Evolutionary conservation across 1,140 invertebrate genomes (phyloP), one percentile per base, ranked within the genome.

Genomic region (Tachypleus tridentatus): DNA sequence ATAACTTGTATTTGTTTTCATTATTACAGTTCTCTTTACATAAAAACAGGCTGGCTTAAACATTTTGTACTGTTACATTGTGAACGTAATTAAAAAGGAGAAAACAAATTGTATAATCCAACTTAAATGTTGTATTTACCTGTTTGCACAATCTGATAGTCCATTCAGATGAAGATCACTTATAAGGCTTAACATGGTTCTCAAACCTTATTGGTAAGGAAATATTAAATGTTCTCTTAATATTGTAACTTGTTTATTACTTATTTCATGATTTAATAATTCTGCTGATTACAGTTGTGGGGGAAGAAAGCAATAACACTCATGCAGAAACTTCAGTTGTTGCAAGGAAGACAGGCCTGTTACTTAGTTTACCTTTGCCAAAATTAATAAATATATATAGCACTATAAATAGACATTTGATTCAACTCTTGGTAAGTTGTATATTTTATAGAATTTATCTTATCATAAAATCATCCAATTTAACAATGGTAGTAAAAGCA

Each of bases 321-420:
- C 57, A 57, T 57, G 49, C 29, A 29, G 62, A 74, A 69, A 73
- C 71, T 74, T 64, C 67, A 68, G 8, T 66, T 76, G 63, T 71
- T 80, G 61, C 81, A 82, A n/a, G 76, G 77, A 60, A 75, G 82
- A 64, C 79, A 82, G 49, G 79, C 79, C 64, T 75, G 79, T 73
- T 76, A 76, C 58, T 72, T 83, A 49, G 77, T 78, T 29, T 57
- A 10, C 47, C 56, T 29, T 57, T 10, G 47, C 29, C 29, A 57
- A 57, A 57, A 57, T 57, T 57, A 57, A 57, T 11, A 72, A 74
- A 74, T 64, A 82, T 83, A 71, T 77, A 79, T 8, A 77, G 74
- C 65, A 74, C 77, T 51, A 73, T 84, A 50, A 83, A 80, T 72
- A 73, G 77, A 63, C 80, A 83, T 69, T 78, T 84, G 67, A 82